Base-by-base conservation (phyloP, 2,888 invertebrate genomes). In the Sympetrum striolatum region DNA sequence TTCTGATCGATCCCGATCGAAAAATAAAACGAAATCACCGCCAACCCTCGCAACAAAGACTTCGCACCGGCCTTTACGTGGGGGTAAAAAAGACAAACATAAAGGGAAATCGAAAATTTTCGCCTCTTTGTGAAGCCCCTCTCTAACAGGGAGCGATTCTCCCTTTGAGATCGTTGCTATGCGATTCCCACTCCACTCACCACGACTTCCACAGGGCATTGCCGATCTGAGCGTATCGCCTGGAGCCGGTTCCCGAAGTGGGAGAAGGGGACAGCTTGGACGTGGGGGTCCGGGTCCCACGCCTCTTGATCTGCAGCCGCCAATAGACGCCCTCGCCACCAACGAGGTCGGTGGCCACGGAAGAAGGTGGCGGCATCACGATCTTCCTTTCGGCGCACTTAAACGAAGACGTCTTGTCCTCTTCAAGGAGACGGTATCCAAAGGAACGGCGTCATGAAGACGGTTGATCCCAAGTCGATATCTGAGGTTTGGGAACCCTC, bases 121-220 rank as follows among this genome's bases (percentile, higher is more conserved):
- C 73, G 14, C 25, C 25, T 12, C 31, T 73, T 73, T 31, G 73
- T n/a, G 73, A n/a, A 10, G n/a, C 64, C 6, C 64, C 64, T n/a
- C 64, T 60, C 25, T n/a, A n/a, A 64, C 64, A 5, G 60, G n/a
- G 18, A n/a, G 73, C 73, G 73, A 73, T 31, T 3, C 53, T 18
- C 53, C 53, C 18, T 53, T 53, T 53, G 18, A 79, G 79, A 14
- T 35, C 79, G 81, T 44, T 12, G 80, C 80, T 80, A 53, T 53
- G 53, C 53, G 53, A 53, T 53, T 14, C 53, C 48, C 81, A 44
- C 44, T 44, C 44, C 44, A 44, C 44, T 82, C 81, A 82, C 86
- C 86, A 86, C 60, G 86, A 64, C 64, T 86, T 86, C 86, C 86
- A 86, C 37, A 86, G 86, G 39, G 86, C 86, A 60, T 86, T 86